Conservation (phyloP, 2,888 invertebrate genomes). For the Apamea sordens region DNA sequence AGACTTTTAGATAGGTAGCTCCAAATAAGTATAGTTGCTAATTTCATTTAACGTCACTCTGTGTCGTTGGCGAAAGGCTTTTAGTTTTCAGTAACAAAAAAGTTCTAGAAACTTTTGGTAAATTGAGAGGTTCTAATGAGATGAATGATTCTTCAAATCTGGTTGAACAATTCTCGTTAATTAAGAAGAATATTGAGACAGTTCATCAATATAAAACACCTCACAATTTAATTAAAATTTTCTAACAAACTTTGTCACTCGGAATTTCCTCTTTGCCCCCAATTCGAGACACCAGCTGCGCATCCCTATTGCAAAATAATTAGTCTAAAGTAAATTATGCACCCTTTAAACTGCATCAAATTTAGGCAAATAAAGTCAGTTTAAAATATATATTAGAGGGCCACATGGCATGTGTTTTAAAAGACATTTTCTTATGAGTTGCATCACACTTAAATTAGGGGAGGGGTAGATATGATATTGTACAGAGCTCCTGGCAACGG, state of each 20-base stretch:
- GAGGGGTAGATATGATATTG: conserved; percentile 78
- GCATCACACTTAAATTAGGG: conserved; percentile 76
- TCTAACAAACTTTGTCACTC: conserved; percentile 79
- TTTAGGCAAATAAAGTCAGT: conserved; percentile 85
- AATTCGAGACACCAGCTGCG: conserved; percentile 86
- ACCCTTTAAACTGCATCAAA: conserved; percentile 89
- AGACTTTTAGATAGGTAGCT: not conserved
- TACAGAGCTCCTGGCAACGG: conserved; percentile 69
- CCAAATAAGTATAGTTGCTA: no score
- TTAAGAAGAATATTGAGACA: conserved; percentile 19
- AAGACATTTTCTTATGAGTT: conserved; percentile 83
- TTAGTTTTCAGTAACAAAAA: not conserved
- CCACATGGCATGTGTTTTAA: conserved; percentile 86
- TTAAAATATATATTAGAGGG: conserved; percentile 84
- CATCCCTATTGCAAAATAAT: conserved; percentile 88
- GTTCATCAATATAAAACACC: conserved; percentile 75
- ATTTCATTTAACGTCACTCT: no score
- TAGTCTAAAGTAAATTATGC: conserved; percentile 89
- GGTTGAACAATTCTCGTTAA: conserved; percentile 12
- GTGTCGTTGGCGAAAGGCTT: no score
- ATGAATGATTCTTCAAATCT: not conserved
- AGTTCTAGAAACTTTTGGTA: not conserved
- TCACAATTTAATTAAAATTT: conserved; percentile 83
- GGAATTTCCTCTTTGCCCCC: conserved; percentile 77
- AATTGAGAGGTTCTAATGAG: not conserved